Evolutionary conservation across 2,888 invertebrate genomes (phyloP).

Genomic region (Ophion slaviceki): DNA sequence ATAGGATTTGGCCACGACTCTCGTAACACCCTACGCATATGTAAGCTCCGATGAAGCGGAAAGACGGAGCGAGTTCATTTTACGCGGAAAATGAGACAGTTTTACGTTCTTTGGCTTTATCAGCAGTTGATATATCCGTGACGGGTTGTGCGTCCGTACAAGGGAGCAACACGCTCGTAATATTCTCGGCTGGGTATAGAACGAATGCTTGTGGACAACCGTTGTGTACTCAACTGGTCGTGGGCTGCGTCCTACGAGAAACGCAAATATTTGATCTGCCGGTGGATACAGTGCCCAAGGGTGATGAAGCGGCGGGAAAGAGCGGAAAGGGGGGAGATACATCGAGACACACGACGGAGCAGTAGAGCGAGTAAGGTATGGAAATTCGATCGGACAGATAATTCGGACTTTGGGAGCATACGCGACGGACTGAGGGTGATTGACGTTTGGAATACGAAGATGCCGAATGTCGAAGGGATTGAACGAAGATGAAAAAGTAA

Average conservation of each 20-base stretch:
- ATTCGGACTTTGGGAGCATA: constrained; percentile 30
- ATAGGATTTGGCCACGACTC: neutral
- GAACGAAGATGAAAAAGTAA: neutral
- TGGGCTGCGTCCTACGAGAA: constrained; percentile 43
- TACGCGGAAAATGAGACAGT: neutral
- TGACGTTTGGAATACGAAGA: constrained; percentile 1
- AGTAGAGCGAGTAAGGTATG: constrained; percentile 33
- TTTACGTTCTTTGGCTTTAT: constrained; percentile 7
- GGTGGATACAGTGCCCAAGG: constrained; percentile 44
- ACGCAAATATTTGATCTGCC: constrained; percentile 66
- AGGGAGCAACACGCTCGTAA: neutral
- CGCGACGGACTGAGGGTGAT: constrained; percentile 3
- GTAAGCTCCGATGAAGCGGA: neutral
- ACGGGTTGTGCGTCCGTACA: neutral
- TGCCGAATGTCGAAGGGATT: neutral
- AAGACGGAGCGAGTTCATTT: neutral
- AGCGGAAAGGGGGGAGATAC: neutral
- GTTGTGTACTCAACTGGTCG: constrained; percentile 34
- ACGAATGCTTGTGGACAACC: constrained; percentile 30
- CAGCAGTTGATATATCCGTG: neutral
- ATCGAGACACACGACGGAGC: neutral
- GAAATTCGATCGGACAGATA: constrained; percentile 65
- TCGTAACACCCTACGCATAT: neutral
- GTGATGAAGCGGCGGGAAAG: constrained; percentile 10
- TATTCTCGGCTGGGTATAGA: constrained; percentile 18